Conservation (phyloP, 2,797 vertebrate genomes). For the Anabas testudineus region DNA sequence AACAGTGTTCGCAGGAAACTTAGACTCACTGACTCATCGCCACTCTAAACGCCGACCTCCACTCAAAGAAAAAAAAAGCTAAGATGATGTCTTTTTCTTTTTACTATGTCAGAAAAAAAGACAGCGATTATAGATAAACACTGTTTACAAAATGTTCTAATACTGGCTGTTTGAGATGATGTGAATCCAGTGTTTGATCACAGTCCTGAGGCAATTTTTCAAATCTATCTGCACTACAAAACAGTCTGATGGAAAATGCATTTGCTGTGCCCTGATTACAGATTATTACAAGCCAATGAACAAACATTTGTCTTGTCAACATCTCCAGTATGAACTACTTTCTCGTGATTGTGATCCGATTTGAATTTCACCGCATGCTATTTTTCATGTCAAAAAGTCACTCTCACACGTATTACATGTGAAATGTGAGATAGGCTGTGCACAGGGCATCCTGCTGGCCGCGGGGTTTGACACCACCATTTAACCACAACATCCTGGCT, state of each 20-base stretch:
- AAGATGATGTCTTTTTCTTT: constrained; percentile 59
- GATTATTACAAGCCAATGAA: constrained; percentile 82
- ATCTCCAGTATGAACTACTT: constrained; percentile 72
- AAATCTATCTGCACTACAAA: constrained; percentile 78
- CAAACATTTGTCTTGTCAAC: constrained; percentile 84
- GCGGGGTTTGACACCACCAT: constrained; percentile 19
- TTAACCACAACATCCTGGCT: constrained; percentile 37
- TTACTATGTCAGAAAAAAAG: constrained; percentile 65
- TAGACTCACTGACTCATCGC: constrained; percentile 50
- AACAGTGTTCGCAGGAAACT: constrained; percentile 63
- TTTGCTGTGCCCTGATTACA: constrained; percentile 81
- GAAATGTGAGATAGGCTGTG: constrained; percentile 51
- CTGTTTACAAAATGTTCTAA: constrained; percentile 81
- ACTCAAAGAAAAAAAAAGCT: constrained; percentile 41
- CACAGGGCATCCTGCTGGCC: constrained; percentile 23
- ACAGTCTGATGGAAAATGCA: constrained; percentile 78
- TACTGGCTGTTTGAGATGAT: constrained; percentile 78
- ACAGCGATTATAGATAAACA: constrained; percentile 80
- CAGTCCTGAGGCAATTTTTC: constrained; percentile 78
- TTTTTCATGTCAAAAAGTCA: constrained; percentile 75
- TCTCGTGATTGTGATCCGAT: constrained; percentile 70
- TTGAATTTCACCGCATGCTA: constrained; percentile 61
- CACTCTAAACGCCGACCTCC: constrained; percentile 62
- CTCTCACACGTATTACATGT: constrained; percentile 58
- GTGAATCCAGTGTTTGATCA: constrained; percentile 80